phyloP scores from a whole-genome alignment of 53 echinoderm and acorn worm species.

The Apostichopus leukothele region DNA sequence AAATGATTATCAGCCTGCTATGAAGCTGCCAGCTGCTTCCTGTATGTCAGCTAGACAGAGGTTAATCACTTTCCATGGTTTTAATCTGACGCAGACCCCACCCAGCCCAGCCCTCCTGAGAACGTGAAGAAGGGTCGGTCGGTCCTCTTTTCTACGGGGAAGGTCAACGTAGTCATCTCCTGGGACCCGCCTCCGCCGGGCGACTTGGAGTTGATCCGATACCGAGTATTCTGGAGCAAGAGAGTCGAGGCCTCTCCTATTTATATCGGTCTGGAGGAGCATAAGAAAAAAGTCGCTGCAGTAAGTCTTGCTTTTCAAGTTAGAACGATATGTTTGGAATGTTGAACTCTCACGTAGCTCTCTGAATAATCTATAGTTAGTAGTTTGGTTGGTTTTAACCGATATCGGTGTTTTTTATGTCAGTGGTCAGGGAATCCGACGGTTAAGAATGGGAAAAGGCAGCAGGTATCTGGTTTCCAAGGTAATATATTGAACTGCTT shows the following conservation, averaged over 20 bases:
- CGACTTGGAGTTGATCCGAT: slow-evolving; percentile 68
- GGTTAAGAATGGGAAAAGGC: too few species aligned
- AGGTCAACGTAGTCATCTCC: slow-evolving; percentile 56
- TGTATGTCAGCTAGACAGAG: too few species aligned
- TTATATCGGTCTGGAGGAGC: slow-evolving; percentile 53
- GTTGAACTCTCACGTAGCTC: neutral
- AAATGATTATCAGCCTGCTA: too few species aligned
- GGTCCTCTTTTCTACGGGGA: slow-evolving; percentile 1
- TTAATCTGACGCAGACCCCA: slow-evolving; percentile 57
- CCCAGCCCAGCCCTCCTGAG: slow-evolving; percentile 61
- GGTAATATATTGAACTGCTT: too few species aligned
- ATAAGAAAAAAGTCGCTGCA: slow-evolving; percentile 52
- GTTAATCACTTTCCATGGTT: too few species aligned
- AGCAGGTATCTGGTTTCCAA: too few species aligned
- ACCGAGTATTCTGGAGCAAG: slow-evolving; percentile 74
- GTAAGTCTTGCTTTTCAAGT: slow-evolving; percentile 52
- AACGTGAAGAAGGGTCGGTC: slow-evolving; percentile 64
- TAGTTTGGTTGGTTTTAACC: too few species aligned
- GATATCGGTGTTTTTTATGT: too few species aligned
- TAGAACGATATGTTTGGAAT: neutral
- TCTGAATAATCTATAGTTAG: neutral
- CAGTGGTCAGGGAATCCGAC: too few species aligned
- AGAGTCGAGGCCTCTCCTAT: slow-evolving; percentile 50
- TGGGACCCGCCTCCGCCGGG: slow-evolving; percentile 84
- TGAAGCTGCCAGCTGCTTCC: too few species aligned